phyloP scores from a whole-genome alignment of 2,797 vertebrate genomes.

The Sebastes flavidus region DNA sequence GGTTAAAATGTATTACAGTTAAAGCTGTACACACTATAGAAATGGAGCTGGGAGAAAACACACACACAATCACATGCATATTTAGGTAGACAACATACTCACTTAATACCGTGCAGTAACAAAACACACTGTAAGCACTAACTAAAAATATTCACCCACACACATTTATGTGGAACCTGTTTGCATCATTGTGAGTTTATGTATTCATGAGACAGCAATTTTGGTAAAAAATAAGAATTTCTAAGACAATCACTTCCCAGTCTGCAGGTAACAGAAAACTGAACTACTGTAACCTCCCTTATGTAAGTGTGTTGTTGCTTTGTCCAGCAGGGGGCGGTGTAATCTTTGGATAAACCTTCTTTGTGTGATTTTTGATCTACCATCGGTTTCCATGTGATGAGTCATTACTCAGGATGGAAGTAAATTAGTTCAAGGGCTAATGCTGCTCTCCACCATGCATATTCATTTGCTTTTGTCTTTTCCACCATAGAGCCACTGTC shows the following conservation, averaged over 20 bases:
- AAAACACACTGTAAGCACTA: neutral
- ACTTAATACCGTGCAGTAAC: neutral
- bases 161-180: neutral
- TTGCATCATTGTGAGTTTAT: neutral
- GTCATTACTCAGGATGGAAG: slow-evolving; percentile 64
- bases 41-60: neutral
- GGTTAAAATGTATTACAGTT: neutral
- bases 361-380: neutral
- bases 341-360: neutral
- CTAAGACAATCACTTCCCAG: neutral
- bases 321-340: slow-evolving; percentile 72
- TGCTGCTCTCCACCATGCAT: slow-evolving; percentile 20
- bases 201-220: neutral
- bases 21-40: neutral
- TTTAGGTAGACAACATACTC: neutral
- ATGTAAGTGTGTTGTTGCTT: slow-evolving; percentile 5
- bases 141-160: neutral
- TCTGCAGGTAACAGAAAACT: neutral
- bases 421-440: slow-evolving; percentile 56
- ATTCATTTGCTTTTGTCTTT: slow-evolving; percentile 36
- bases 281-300: slow-evolving; percentile 16
- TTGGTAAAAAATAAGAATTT: neutral
- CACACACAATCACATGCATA: neutral
- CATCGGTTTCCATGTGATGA: slow-evolving; percentile 66
- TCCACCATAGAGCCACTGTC: neutral